phyloP scores from a whole-genome alignment of 2,113 vertebrate genomes.

The Aphyosemion australe region DNA sequence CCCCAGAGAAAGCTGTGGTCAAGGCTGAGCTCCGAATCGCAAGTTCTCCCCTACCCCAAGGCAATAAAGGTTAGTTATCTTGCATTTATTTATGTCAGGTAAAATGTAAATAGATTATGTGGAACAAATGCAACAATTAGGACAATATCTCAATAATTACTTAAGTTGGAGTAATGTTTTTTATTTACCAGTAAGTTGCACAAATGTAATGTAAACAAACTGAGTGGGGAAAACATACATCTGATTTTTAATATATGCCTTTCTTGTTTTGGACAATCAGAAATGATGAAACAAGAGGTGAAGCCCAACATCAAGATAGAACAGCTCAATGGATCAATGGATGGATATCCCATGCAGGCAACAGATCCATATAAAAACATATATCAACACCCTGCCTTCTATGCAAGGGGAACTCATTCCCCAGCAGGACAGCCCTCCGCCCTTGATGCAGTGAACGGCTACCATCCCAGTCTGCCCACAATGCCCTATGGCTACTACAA shows the following conservation, averaged over 20 bases:
- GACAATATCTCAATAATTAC: neutral
- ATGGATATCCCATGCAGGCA: slow-evolving; percentile 85
- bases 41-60: slow-evolving; percentile 65
- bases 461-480: slow-evolving; percentile 87
- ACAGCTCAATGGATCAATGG: slow-evolving; percentile 83
- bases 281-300: slow-evolving; percentile 84
- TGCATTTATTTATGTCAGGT: neutral
- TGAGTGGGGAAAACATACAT: neutral
- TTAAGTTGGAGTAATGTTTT: neutral
- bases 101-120: slow-evolving; percentile 3
- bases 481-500: slow-evolving; percentile 90
- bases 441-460: slow-evolving; percentile 85
- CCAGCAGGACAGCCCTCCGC: slow-evolving; percentile 84
- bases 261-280: slow-evolving; percentile 52
- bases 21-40: slow-evolving; percentile 76
- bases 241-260: slow-evolving; percentile 18
- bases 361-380: slow-evolving; percentile 89
- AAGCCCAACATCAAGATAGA: slow-evolving; percentile 88
- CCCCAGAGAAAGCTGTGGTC: slow-evolving; percentile 85
- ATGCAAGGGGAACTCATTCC: slow-evolving; percentile 92
- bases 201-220: neutral
- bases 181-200: neutral
- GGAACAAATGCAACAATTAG: neutral
- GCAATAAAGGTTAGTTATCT: slow-evolving; percentile 75
- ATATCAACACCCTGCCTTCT: slow-evolving; percentile 92